These are phyloP conservation scores for Arizona elegans DNA, from an alignment of 2,113 vertebrate genomes.

Conservation along the genomic window DNA sequence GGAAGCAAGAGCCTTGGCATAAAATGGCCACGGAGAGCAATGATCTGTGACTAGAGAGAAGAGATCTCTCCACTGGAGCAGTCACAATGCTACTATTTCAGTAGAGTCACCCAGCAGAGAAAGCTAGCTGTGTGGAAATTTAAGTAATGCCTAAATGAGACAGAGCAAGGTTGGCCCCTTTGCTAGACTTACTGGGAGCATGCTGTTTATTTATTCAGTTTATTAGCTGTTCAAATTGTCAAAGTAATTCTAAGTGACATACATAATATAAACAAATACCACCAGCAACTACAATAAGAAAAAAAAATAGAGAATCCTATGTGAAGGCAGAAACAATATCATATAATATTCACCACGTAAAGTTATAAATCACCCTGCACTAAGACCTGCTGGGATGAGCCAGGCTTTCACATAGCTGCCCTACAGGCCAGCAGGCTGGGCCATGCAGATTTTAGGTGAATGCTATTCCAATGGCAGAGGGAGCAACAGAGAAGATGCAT, in stretches of 20 bases:
- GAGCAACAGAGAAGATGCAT: background rate
- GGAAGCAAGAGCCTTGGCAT: background rate
- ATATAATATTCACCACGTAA: background rate
- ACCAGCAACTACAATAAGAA: background rate
- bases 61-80: background rate
- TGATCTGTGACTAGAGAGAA: background rate
- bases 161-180: background rate
- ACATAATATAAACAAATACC: background rate
- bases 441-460: background rate
- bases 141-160: background rate
- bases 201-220: background rate
- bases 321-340: background rate
- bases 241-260: background rate
- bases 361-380: background rate
- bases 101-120: background rate
- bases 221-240: background rate
- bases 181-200: background rate
- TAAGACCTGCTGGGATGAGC: background rate
- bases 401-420: background rate
- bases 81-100: background rate
- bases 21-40: background rate
- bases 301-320: background rate
- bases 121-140: background rate
- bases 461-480: background rate
- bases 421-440: background rate